These are phyloP conservation scores for Thalassarche chlororhynchos DNA, from an alignment of 2,113 vertebrate genomes.

Conservation along the genomic window DNA sequence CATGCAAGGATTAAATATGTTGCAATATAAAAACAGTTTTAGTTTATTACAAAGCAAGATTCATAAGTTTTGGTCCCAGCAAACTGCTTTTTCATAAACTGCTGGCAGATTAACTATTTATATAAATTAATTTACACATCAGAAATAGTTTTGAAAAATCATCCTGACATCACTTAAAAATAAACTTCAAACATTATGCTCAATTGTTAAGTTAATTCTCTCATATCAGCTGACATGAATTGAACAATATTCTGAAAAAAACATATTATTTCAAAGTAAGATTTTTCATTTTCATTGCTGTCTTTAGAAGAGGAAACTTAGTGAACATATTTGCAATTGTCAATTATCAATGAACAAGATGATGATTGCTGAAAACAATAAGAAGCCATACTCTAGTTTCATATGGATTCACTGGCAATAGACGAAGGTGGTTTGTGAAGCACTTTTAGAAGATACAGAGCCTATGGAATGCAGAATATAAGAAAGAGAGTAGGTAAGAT, in stretches of 20 bases:
- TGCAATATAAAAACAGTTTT: neutral
- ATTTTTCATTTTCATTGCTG: neutral
- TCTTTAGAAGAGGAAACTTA: neutral
- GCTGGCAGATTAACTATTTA: neutral
- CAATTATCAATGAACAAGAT: neutral
- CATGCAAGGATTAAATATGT: neutral
- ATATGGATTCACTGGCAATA: neutral
- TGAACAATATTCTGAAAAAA: neutral
- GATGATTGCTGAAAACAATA: neutral
- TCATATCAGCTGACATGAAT: neutral
- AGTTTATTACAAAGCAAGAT: neutral
- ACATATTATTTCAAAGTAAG: neutral
- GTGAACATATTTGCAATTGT: neutral
- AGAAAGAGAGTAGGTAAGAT: neutral
- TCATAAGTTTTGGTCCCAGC: neutral
- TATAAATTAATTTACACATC: neutral
- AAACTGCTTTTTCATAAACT: neutral
- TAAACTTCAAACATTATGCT: neutral
- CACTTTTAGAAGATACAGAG: neutral
- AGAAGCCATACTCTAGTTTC: neutral
- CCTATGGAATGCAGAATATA: neutral
- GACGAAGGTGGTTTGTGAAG: rapidly evolving
- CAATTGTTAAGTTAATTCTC: neutral
- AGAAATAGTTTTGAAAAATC: neutral
- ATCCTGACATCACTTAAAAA: neutral